Evolutionary conservation across 2,797 vertebrate genomes (phyloP).

Genomic region (Falco biarmicus): DNA sequence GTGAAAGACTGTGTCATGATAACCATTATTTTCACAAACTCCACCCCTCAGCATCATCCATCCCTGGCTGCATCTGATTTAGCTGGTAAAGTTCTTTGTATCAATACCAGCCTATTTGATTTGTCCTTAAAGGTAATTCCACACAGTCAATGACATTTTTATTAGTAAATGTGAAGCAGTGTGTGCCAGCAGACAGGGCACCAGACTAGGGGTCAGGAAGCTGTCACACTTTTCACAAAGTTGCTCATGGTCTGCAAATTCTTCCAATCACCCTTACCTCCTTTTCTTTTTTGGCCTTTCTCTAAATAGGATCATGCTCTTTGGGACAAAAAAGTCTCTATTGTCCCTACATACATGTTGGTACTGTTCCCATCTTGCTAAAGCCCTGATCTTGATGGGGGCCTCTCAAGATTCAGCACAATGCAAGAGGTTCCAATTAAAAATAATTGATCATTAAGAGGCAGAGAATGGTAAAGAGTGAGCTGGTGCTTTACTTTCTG

Average conservation of each 20-base stretch:
- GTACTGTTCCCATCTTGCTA: constrained; percentile 35
- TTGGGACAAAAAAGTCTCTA: not conserved
- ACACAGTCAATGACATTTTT: not conserved
- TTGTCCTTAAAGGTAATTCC: not conserved
- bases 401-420: constrained; percentile 32
- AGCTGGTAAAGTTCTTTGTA: not conserved
- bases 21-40: not conserved
- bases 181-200: not conserved
- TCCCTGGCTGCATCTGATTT: not conserved
- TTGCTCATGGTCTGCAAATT: not conserved
- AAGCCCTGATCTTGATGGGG: not conserved
- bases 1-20: not conserved
- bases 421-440: constrained; percentile 62
- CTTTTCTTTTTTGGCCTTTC: not conserved
- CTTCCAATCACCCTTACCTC: constrained; percentile 22
- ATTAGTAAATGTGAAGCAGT: constrained; percentile 7
- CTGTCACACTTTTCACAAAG: not conserved
- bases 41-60: not conserved
- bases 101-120: not conserved
- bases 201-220: not conserved
- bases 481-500: not conserved
- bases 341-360: not conserved
- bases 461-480: constrained; percentile 13
- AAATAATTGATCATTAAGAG: constrained; percentile 72
- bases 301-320: constrained; percentile 27